Base-by-base conservation (phyloP, 2,888 invertebrate species). In the Platycheirus rosarum region DNA sequence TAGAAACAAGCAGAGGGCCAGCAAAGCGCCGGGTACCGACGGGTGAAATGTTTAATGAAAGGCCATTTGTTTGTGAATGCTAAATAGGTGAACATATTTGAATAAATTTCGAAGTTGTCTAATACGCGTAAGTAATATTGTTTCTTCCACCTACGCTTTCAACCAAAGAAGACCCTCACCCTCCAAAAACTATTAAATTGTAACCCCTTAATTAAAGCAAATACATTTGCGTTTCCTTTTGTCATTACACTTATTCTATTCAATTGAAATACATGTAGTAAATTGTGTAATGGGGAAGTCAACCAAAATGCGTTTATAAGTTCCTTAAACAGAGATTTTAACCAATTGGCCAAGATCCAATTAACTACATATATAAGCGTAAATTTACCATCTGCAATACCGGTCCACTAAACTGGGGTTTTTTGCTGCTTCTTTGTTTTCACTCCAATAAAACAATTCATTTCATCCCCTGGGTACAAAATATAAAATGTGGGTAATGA, bases 381-480 rank as follows among this genome's bases (percentile, higher is more conserved):
- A 63, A 68, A 73, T 62, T 62, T 68, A 82, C 77, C 77, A 73
- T 68, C 71, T 68, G 77, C 49, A 77, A 44, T 62, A 63, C 57
- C 77, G 68, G 63, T 66, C 60, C 35, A 53, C 69, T 65, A 55
- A 65, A 53, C 69, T 69, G 74, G 70, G 65, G 71, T 48, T 71
- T 68, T 68, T 60, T 63, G 60, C 66, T 55, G 53, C 62, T 62
- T 71, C 44, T 70, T n/a, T 74, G 69, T 75, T 73, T 74, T 65
- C 79, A 79, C 68, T 69, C 69, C 63, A 69, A 79, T 74, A 75
- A 79, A 79, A 79, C 79, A 74, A 79, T 79, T 75, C 63, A 82
- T 60, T 73, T 37, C 69, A 68, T 63, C 77, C 82, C 77, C 51
- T 57, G 29, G 20, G 20, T 37, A 37, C 46, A 49, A 48, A 77